phyloP scores from a whole-genome alignment of 2,113 vertebrate genomes.

The Chloroceryle aenea region DNA sequence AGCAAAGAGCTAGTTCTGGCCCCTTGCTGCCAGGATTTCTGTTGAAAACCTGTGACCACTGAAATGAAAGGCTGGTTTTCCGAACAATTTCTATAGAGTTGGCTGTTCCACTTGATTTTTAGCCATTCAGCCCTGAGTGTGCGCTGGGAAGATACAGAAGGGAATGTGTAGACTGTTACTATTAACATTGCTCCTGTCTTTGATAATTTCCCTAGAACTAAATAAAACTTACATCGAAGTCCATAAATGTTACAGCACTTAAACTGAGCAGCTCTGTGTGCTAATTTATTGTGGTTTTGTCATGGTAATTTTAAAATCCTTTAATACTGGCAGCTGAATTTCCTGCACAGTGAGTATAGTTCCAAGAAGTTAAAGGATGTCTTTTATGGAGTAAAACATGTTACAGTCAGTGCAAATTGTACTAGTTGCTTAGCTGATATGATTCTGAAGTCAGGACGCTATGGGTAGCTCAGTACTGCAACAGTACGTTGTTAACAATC shows the following conservation, averaged over 20 bases:
- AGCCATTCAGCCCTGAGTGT: background rate
- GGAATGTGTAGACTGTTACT: background rate
- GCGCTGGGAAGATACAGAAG: background rate
- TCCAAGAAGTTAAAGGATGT: background rate
- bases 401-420: background rate
- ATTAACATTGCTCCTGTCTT: background rate
- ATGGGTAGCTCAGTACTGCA: background rate
- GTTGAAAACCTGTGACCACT: background rate
- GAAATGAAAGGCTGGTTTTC: background rate
- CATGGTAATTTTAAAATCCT: constrained; percentile 8
- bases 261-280: background rate
- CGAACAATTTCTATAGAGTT: background rate
- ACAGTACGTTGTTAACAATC: background rate
- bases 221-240: background rate
- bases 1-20: background rate
- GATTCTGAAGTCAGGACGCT: background rate
- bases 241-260: background rate
- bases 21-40: background rate
- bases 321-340: background rate
- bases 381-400: background rate
- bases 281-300: background rate
- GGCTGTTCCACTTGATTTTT: background rate
- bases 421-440: background rate
- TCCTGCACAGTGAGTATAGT: background rate
- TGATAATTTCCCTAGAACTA: background rate